Evolutionary conservation across 2,797 vertebrate genomes (phyloP).

Genomic region (Silurus aristotelis): DNA sequence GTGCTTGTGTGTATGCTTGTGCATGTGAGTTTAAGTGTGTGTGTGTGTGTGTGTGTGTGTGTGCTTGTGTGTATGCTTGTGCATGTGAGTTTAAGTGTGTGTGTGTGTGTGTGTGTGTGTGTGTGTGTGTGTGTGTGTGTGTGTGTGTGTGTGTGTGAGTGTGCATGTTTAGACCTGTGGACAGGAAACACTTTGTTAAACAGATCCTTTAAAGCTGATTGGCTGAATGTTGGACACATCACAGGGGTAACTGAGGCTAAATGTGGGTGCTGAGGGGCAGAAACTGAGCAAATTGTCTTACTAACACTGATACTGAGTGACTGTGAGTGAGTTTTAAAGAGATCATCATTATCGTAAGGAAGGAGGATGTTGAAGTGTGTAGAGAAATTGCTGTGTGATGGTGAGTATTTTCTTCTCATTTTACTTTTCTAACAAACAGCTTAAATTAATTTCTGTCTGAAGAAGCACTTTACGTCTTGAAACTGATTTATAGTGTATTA

Average conservation of each 20-base stretch:
- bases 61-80: too few species aligned
- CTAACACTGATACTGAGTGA: not conserved
- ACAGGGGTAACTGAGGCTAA: not conserved
- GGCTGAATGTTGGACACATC: not conserved
- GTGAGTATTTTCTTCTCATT: not conserved
- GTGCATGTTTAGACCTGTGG: conserved; percentile 1
- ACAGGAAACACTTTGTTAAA: conserved; percentile 6
- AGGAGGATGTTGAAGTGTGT: not conserved
- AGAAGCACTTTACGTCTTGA: not conserved
- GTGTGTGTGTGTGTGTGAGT: not conserved
- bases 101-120: not conserved
- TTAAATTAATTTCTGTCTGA: not conserved
- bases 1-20: too few species aligned
- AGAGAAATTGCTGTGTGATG: not conserved
- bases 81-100: too few species aligned
- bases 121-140: conserved; percentile 10
- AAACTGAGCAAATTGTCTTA: not conserved
- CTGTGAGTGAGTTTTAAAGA: not conserved
- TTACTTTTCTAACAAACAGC: not conserved
- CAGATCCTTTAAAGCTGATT: conserved; percentile 2
- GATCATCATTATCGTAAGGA: too few species aligned
- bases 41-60: too few species aligned
- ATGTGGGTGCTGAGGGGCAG: not conserved
- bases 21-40: too few species aligned
- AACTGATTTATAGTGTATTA: too few species aligned